A percentile compares a stretch with the other conserved stretches of the same genome.
phyloP scores from a whole-genome alignment of 2,113 vertebrate species.

The Nestor notabilis region DNA sequence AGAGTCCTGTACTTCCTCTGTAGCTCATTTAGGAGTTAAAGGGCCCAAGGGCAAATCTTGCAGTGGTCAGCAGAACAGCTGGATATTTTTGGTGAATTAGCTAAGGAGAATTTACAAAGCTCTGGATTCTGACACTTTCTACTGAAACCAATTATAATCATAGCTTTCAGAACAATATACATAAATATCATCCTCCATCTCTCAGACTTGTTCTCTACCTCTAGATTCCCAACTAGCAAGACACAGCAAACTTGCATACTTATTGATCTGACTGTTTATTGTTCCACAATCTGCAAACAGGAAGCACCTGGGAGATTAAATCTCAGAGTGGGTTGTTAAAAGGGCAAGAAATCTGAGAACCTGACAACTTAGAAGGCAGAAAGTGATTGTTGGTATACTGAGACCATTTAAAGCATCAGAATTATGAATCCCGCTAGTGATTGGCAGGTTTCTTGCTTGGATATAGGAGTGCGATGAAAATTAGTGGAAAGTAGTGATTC shows the following conservation, averaged over 20 bases:
- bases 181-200: background rate
- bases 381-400: background rate
- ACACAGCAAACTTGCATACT: background rate
- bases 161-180: background rate
- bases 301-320: conserved; percentile 64
- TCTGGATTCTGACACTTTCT: background rate
- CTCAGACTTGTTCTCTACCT: background rate
- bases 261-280: conserved; percentile 39
- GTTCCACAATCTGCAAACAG: conserved; percentile 38
- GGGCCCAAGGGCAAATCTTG: background rate
- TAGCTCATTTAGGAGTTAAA: background rate
- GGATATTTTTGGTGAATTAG: background rate
- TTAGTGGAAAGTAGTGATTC: background rate
- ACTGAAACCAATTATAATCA: background rate
- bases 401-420: background rate
- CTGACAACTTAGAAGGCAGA: background rate
- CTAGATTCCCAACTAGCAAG: background rate
- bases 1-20: background rate
- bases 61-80: background rate
- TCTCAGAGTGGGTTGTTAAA: conserved; percentile 34
- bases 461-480: background rate
- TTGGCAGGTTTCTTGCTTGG: background rate
- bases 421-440: background rate
- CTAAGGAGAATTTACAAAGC: background rate
- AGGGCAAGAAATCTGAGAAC: conserved; percentile 28